These are phyloP conservation scores for Spea hammondii DNA, from an alignment of 2,797 vertebrate species.

Conservation along the genomic window DNA sequence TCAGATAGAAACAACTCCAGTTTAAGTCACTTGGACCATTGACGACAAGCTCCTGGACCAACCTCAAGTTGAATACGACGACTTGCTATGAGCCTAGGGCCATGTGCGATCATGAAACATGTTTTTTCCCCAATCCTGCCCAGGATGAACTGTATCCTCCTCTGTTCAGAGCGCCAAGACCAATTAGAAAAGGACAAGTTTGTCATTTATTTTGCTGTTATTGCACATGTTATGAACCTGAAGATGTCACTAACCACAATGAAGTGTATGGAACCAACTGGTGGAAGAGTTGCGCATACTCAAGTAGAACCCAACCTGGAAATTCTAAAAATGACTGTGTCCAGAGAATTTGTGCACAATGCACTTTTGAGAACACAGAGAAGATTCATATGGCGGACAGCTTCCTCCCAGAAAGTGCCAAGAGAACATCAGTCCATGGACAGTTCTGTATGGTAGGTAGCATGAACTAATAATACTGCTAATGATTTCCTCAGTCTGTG, in stretches of 20 bases:
- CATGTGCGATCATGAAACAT: neutral
- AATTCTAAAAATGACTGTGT: neutral
- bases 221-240: neutral
- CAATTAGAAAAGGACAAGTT: neutral
- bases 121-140: neutral
- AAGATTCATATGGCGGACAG: neutral
- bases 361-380: neutral
- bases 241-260: neutral
- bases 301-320: neutral
- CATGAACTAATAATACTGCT: neutral
- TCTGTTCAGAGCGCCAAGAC: neutral
- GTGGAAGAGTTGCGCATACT: neutral
- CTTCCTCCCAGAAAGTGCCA: neutral
- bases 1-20: neutral
- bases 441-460: neutral
- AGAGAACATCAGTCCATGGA: neutral
- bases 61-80: neutral
- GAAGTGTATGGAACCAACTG: neutral
- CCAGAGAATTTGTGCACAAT: neutral
- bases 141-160: neutral
- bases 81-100: slow-evolving; percentile 14
- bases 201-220: neutral
- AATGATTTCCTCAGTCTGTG: too few species aligned
- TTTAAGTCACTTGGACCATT: neutral
- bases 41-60: neutral